Base-by-base conservation (phyloP, 2,888 invertebrate species). In the Gnatocerus cornutus region DNA sequence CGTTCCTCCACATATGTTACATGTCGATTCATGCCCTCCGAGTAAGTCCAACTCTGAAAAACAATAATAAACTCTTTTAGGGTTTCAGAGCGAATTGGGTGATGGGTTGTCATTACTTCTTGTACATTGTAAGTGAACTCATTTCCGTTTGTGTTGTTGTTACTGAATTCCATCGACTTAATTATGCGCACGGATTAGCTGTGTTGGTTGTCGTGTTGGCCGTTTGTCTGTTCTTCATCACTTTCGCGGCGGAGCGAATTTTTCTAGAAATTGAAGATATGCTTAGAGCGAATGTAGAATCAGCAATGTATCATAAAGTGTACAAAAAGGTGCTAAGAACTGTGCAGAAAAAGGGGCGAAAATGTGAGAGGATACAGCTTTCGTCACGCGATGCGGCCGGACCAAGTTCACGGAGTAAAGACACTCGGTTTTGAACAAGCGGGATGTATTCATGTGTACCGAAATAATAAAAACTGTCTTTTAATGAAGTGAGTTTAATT, bases 171-270 rank as follows among this genome's bases (percentile, higher is more conserved):
- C 10, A 52, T 8, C 4, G 27, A 5, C 12, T 52, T n/a, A 12
- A 52, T 3, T 10, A 52, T 10, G 6, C 52, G 1, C 7, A 14
- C 8, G 27, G 3, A 12, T 8, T 52, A 3, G 29, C 52, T 4
- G 1, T 16, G 2, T 16, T 46, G 16, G 46, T 41, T 7, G 10
- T 2, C 2, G 6, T 7, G 6, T 12, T 41, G 13, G 41, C 41
- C 1, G 48, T 48, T 1, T 21, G n/a, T 48, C 27, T 48, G n/a
- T 48, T 48, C 13, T 6, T 48, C 16, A 48, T 48, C 48, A 48
- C 48, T 27, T 48, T 48, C 16, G 16, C 27, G 3, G 48, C 48
- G 1, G 21, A 48, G 8, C 1, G 7, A 9, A 48, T 48, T 8
- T 48, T 48, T 14, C 1, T 10, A 4, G 13, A 13, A 14, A 3